These are phyloP conservation scores for Drymodes brunneopygia DNA, from an alignment of 2,113 vertebrate species.

Conservation along the genomic window DNA sequence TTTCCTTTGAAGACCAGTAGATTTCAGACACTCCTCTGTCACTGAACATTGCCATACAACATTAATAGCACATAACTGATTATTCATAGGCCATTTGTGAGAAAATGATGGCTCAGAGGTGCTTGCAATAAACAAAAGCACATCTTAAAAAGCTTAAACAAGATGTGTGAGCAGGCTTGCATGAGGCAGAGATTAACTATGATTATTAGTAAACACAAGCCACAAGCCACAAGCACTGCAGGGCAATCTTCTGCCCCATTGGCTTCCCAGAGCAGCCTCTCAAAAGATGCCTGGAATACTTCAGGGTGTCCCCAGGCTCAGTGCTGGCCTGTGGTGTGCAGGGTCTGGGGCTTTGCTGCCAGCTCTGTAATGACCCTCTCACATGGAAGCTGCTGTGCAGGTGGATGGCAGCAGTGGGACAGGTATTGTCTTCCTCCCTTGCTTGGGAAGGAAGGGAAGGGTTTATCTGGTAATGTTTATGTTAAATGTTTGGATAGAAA, in stretches of 20 bases:
- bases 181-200: not conserved
- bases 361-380: not conserved
- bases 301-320: not conserved
- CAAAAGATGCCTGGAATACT: not conserved
- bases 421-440: not conserved
- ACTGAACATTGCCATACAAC: not conserved
- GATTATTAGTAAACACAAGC: not conserved
- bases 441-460: not conserved
- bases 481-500: not conserved
- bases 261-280: not conserved
- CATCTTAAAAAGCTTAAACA: not conserved
- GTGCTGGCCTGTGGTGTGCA: not conserved
- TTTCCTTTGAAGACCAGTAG: not conserved
- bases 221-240: not conserved
- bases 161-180: not conserved
- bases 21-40: not conserved
- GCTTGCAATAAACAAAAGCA: not conserved
- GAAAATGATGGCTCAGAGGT: not conserved
- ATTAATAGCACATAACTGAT: not conserved
- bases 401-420: accelerated
- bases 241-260: not conserved
- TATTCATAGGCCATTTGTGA: not conserved
- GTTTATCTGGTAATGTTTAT: not conserved
- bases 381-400: accelerated
- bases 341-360: not conserved